A percentile compares a stretch with the other conserved stretches of the same genome.
phyloP scores from a whole-genome alignment of 2,888 invertebrate species.

The Drosophila mayaguana region DNA sequence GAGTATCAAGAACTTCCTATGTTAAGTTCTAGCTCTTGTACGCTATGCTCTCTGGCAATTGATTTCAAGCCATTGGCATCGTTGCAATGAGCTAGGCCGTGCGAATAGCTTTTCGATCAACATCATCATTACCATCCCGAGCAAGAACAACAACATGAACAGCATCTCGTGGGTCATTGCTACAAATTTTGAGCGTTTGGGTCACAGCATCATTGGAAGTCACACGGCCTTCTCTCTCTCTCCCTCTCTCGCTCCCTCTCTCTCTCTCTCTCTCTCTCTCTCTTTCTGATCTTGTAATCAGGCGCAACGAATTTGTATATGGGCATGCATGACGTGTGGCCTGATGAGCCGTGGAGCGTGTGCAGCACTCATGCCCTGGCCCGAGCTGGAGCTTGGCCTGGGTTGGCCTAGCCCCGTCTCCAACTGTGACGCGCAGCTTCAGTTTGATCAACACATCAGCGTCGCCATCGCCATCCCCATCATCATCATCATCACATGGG shows the following conservation, averaged over 20 bases:
- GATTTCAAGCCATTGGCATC: conserved; percentile 79
- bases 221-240: conserved; percentile 62
- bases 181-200: conserved; percentile 82
- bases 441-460: conserved; percentile 64
- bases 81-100: conserved; percentile 76
- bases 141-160: conserved; percentile 19
- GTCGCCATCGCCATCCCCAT: conserved; percentile 16
- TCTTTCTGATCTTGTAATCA: conserved; percentile 74
- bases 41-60: conserved; percentile 74
- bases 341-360: conserved; percentile 73
- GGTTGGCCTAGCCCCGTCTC: conserved; percentile 40
- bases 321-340: conserved; percentile 82
- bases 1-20: background rate
- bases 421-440: conserved; percentile 27
- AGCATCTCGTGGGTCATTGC: conserved; percentile 72
- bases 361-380: conserved; percentile 60
- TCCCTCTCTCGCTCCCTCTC: conserved; percentile 2
- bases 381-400: conserved; percentile 16
- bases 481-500: conserved; percentile 56
- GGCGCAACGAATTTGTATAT: conserved; percentile 81
- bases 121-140: conserved; percentile 35
- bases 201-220: conserved; percentile 71
- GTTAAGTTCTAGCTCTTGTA: conserved; percentile 23
- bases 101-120: conserved; percentile 75
- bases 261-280: background rate